Evolutionary conservation across 1,140 invertebrate species (phyloP).

Genomic region (Chironomus striatipennis): DNA sequence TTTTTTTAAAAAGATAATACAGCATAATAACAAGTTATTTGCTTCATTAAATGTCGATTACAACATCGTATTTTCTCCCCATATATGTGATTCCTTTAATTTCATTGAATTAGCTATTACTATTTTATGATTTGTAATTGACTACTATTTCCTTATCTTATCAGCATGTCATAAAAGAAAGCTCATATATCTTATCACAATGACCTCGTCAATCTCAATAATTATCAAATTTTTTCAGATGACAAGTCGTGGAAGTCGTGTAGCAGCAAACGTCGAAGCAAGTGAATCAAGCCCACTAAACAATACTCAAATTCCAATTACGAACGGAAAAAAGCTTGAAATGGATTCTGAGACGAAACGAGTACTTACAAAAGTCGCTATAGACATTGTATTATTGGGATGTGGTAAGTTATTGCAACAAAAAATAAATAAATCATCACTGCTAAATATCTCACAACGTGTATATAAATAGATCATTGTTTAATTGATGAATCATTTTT

Average conservation of each 20-base stretch:
- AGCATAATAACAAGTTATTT: too few species aligned
- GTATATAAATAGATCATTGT: too few species aligned
- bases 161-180: neutral
- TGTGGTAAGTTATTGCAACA: neutral
- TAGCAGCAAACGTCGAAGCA: neutral
- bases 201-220: neutral
- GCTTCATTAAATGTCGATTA: too few species aligned
- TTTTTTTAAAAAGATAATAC: too few species aligned
- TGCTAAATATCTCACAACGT: too few species aligned
- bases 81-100: too few species aligned
- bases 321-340: neutral
- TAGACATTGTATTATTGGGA: neutral
- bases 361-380: neutral
- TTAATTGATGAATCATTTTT: too few species aligned
- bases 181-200: neutral
- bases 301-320: neutral
- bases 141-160: neutral
- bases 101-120: too few species aligned
- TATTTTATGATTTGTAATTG: neutral
- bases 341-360: neutral
- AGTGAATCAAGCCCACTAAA: neutral
- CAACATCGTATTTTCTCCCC: too few species aligned
- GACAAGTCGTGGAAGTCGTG: neutral
- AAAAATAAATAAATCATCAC: neutral
- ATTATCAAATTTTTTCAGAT: neutral